Percentiles rank a stretch among this genome's conserved stretches.
These are phyloP conservation scores for Catocala fraxini DNA, from an alignment of 2,888 invertebrate genomes.

Conservation along the genomic window DNA sequence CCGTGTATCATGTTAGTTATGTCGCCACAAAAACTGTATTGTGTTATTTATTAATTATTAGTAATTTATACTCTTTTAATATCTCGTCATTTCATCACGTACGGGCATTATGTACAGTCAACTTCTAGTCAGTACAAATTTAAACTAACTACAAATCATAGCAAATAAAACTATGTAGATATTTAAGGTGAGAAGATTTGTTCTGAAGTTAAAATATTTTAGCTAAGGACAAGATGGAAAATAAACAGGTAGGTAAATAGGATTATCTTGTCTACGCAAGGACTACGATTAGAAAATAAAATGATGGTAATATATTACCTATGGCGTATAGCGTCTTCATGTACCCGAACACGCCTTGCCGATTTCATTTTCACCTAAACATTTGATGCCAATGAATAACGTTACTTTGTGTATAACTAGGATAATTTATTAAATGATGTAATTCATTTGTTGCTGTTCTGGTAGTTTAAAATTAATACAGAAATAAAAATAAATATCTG, in stretches of 20 bases:
- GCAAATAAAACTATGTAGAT: constrained; percentile 49
- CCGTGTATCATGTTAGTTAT: not conserved
- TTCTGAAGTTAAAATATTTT: constrained; percentile 40
- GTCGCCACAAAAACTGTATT: not conserved
- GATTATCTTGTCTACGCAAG: constrained; percentile 64
- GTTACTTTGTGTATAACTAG: constrained; percentile 33
- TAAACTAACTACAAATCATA: constrained; percentile 50
- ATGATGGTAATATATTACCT: constrained; percentile 79
- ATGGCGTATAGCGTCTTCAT: constrained; percentile 87
- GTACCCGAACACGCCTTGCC: constrained; percentile 86
- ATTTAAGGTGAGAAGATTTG: constrained; percentile 39
- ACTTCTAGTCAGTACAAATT: constrained; percentile 36
- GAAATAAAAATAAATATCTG: constrained; percentile 16
- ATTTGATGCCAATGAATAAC: constrained; percentile 82
- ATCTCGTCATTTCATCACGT: not conserved
- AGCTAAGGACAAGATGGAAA: constrained; percentile 48
- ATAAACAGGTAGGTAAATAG: constrained; percentile 50
- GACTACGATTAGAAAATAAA: constrained; percentile 68
- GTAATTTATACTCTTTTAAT: constrained; percentile 1
- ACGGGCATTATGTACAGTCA: constrained; percentile 20
- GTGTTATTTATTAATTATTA: constrained; percentile 2
- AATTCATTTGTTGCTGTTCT: constrained; percentile 6
- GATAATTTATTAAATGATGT: constrained; percentile 7
- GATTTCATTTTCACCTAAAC: constrained; percentile 87
- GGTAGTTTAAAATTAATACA: constrained; percentile 12